A percentile compares a stretch with the other conserved stretches of the same genome.
Conservation (phyloP, 2,797 vertebrate genomes). For the Muraenolepis orangiensis region DNA sequence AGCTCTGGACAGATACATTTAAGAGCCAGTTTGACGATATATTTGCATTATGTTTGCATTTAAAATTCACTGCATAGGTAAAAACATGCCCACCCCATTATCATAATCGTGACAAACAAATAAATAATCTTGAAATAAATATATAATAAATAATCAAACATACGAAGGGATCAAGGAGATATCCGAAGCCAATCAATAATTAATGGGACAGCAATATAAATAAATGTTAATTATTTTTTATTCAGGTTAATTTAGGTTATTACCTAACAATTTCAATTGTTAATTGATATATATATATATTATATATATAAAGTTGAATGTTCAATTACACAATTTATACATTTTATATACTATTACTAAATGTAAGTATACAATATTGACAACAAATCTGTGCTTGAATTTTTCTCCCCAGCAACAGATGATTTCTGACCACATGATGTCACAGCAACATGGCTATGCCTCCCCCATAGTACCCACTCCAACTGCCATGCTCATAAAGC, state of each 20-base stretch:
- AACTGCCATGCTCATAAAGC: constrained; percentile 75
- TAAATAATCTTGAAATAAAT: neutral
- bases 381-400: neutral
- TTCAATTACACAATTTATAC: too few relatives aligned
- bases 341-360: neutral
- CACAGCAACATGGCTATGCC: constrained; percentile 52
- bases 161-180: neutral
- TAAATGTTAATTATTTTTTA: neutral
- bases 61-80: too few relatives aligned
- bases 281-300: neutral
- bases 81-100: neutral
- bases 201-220: neutral
- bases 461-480: constrained; percentile 64
- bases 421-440: constrained; percentile 55
- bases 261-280: neutral
- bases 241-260: neutral
- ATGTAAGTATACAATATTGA: neutral
- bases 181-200: neutral
- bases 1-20: too few relatives aligned
- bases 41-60: too few relatives aligned
- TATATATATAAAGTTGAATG: neutral
- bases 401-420: constrained; percentile 47
- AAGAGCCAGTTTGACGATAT: too few relatives aligned
- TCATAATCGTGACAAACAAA: neutral
- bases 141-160: neutral